Percentiles rank a stretch among this genome's conserved stretches.
These are phyloP conservation scores for Chloroclystis v-ata DNA, from an alignment of 2,888 invertebrate genomes.

Conservation along the genomic window DNA sequence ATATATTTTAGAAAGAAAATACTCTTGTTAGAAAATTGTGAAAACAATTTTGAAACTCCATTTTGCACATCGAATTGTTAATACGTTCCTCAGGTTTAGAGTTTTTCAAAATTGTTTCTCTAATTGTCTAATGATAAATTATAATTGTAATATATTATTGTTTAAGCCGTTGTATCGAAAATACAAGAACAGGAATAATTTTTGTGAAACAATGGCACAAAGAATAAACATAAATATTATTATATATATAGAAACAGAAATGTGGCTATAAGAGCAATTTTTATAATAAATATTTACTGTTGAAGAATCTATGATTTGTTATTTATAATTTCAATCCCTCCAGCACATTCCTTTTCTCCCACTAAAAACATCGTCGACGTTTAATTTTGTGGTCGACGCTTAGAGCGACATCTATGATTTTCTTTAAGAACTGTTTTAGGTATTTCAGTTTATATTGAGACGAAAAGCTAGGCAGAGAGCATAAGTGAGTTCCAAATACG, in stretches of 20 bases:
- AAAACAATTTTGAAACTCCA: conserved; percentile 61
- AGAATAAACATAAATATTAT: conserved; percentile 76
- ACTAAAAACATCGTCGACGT: background rate
- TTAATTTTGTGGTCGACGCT: too few relatives aligned
- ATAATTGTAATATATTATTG: conserved; percentile 76
- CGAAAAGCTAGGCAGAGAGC: too few relatives aligned
- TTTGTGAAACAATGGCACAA: conserved; percentile 78
- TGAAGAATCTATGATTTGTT: conserved; percentile 66
- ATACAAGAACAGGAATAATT: conserved; percentile 78
- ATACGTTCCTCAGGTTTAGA: conserved; percentile 64
- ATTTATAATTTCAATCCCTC: conserved; percentile 35
- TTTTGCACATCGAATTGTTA: conserved; percentile 75
- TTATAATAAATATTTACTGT: conserved; percentile 80
- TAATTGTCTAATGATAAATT: conserved; percentile 69
- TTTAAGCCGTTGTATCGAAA: conserved; percentile 77
- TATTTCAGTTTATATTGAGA: too few relatives aligned
- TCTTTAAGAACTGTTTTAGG: background rate
- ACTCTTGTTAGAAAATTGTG: conserved; percentile 65
- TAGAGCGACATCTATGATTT: too few relatives aligned
- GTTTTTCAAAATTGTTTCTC: conserved; percentile 65
- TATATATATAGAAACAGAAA: conserved; percentile 78
- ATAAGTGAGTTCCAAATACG: too few relatives aligned
- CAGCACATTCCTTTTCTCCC: background rate
- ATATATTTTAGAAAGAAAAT: conserved; percentile 68
- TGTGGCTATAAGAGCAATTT: conserved; percentile 79